Evolutionary conservation across 2,888 invertebrate genomes (phyloP).

Genomic region (Baronia brevicornis): DNA sequence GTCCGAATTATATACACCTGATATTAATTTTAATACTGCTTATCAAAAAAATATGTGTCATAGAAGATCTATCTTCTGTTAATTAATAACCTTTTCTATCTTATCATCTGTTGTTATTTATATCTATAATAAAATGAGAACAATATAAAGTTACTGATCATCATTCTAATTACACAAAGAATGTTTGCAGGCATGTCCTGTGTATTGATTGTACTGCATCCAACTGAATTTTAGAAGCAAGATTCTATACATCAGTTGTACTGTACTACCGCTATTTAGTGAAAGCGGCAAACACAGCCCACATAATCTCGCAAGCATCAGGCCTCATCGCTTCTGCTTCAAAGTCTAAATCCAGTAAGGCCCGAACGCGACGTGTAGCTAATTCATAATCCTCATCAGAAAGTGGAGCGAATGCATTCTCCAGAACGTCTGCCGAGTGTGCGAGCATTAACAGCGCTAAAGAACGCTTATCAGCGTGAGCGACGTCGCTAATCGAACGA

Average conservation of each 20-base stretch:
- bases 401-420: constrained; percentile 99
- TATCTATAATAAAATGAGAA: no score
- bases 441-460: constrained; percentile 95
- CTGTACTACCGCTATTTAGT: constrained; percentile 85
- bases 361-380: constrained; percentile 97
- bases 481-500: constrained; percentile 98
- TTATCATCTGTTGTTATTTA: no score
- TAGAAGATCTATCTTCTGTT: constrained; percentile 10
- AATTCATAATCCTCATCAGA: constrained; percentile 98
- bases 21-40: constrained; percentile 22
- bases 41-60: constrained; percentile 16
- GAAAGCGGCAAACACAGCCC: constrained; percentile 99
- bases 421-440: constrained; percentile 98
- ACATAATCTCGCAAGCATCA: constrained; percentile 94
- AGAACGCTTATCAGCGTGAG: constrained; percentile 96
- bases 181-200: constrained; percentile 6
- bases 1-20: constrained; percentile 1
- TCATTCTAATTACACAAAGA: constrained; percentile 1
- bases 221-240: constrained; percentile 2
- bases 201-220: constrained; percentile 1
- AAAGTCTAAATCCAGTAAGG: constrained; percentile 96
- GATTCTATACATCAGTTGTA: constrained; percentile 18
- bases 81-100: no score
- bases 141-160: neutral
- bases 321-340: constrained; percentile 96